phyloP scores from a whole-genome alignment of 2,888 invertebrate genomes.

The Hypercompe scribonia region DNA sequence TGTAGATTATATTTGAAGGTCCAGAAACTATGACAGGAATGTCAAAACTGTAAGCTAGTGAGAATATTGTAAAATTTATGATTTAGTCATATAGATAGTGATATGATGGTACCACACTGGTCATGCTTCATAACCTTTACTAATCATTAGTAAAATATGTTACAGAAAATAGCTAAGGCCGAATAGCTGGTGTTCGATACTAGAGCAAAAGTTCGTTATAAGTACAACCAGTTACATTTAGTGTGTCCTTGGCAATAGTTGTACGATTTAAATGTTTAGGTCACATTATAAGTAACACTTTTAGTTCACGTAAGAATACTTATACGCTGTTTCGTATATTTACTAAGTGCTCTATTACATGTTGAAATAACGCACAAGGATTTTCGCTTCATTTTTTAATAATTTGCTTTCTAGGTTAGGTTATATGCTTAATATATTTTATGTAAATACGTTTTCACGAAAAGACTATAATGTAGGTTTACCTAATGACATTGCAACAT shows the following conservation, averaged over 20 bases:
- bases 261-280: not conserved
- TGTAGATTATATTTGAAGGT: constrained; percentile 9
- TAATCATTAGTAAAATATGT: not conserved
- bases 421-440: not conserved
- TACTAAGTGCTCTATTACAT: not conserved
- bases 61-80: too few species aligned
- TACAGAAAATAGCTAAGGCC: not conserved
- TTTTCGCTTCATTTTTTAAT: not conserved
- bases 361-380: not conserved
- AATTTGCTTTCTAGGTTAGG: too few species aligned
- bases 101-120: not conserved
- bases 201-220: not conserved
- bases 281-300: not conserved
- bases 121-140: not conserved
- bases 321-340: not conserved
- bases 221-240: not conserved
- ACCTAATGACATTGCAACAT: too few species aligned
- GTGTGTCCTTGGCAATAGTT: not conserved
- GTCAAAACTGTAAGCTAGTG: not conserved
- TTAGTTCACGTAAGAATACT: not conserved
- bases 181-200: not conserved
- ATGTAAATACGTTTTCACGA: not conserved
- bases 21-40: not conserved
- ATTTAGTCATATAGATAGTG: too few species aligned
- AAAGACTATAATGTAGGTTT: too few species aligned